These are phyloP conservation scores for Daptonema setosum DNA, from an alignment of 2,888 invertebrate species.

Conservation along the genomic window DNA sequence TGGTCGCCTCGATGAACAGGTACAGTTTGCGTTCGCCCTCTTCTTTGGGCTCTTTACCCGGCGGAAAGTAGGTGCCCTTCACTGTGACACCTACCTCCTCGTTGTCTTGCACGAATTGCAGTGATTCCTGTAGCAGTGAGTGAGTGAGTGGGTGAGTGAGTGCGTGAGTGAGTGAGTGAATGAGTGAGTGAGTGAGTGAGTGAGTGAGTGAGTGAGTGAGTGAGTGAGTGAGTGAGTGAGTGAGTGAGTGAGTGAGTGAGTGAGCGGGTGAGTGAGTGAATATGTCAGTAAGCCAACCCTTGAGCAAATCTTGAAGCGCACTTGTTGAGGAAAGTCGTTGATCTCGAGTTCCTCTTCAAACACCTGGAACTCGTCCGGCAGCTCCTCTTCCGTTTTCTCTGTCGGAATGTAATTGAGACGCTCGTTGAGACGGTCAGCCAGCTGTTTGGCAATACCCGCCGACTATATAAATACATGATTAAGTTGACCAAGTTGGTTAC, in stretches of 20 bases:
- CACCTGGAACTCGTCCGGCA: conserved; percentile 38
- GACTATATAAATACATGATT: conserved; percentile 34
- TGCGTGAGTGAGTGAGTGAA: too few species aligned
- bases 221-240: too few species aligned
- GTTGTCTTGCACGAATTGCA: conserved; percentile 92
- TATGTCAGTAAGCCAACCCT: too few species aligned
- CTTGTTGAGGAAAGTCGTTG: conserved; percentile 98
- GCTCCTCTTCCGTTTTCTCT: conserved; percentile 40
- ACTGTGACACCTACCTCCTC: conserved; percentile 97
- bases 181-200: too few species aligned
- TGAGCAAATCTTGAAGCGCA: conserved; percentile 76
- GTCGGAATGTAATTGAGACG: conserved; percentile 88
- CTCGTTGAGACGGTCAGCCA: conserved; percentile 86
- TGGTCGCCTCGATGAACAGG: conserved; percentile 92
- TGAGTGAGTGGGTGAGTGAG: too few species aligned
- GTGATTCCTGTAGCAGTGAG: conserved; percentile 51
- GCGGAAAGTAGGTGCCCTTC: conserved; percentile 73
- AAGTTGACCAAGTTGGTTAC: not conserved
- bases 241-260: too few species aligned
- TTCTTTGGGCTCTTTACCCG: conserved; percentile 56
- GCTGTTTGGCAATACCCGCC: conserved; percentile 84
- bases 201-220: too few species aligned
- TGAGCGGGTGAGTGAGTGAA: too few species aligned
- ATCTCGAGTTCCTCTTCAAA: conserved; percentile 98
- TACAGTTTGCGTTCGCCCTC: conserved; percentile 84